Evolutionary conservation across 2,797 vertebrate species (phyloP), one percentile per base, ranked within the genome.

Genomic region (Scolopax rusticola): DNA sequence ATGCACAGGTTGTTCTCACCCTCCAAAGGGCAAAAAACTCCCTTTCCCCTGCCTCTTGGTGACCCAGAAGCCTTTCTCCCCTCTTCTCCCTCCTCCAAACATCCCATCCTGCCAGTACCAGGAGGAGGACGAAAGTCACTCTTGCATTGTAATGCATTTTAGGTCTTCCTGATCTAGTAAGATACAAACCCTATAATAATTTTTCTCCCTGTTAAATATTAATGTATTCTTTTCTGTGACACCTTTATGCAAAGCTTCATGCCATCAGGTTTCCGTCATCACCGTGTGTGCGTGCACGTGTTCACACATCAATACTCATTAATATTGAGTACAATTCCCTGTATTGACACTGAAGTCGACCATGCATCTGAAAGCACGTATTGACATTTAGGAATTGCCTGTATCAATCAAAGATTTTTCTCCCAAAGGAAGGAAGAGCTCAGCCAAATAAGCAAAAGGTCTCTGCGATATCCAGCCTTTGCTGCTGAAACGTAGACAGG

Each of bases 301-400:
- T 79, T 84, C 75, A 38, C 63, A 23, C 4, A 5, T 57, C 32
- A 6, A 27, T 94, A 41, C n/a, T 84, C 70, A 51, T 51, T 69
- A 82, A 84, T 93, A 32, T 16, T 64, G 61, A 64, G 41, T 16
- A 64, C 82, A 78, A 0, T 84, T 93, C 50, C 23, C 43, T 75
- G 21, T 68, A 84, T 73, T 83, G 84, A 51, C 82, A 43, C 40
- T 63, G 69, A 78, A 79, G 43, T 28, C 54, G 61, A 30, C 59
- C 36, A 2, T 60, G 54, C 61, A 9, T 82, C 92, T 79, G 50
- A 79, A 89, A 63, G 70, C 3, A 1, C 10, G 1, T 88, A 41
- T 86, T 69, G 80, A 69, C 59, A 67, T 82, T 88, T 84, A 91
- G 32, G 36, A 94, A 76, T 69, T 91, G 54, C 33, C 79, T 59